Evolutionary conservation across 2,113 vertebrate genomes (phyloP).

Genomic region (Xenopus laevis): DNA sequence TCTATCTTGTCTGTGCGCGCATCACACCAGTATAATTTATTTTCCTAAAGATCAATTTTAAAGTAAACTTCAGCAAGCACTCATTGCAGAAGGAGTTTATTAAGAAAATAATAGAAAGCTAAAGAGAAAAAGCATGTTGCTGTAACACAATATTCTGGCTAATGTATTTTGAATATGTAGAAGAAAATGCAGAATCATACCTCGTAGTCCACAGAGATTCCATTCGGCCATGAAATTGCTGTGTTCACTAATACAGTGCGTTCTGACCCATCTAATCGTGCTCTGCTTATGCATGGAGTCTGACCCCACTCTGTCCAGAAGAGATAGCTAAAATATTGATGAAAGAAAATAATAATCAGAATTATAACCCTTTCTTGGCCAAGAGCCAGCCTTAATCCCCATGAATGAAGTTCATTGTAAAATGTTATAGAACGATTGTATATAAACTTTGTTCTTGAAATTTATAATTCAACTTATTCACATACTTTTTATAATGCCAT

Average conservation of each 20-base stretch:
- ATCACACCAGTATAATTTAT: conserved; percentile 98
- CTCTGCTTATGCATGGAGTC: conserved; percentile 87
- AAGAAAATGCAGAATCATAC: conserved; percentile 60
- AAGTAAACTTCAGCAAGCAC: conserved; percentile 65
- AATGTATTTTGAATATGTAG: conserved; percentile 10
- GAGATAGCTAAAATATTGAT: conserved; percentile 74
- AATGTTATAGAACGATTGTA: too few relatives aligned
- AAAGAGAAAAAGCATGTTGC: conserved; percentile 46
- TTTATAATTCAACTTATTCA: too few relatives aligned
- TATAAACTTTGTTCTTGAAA: too few relatives aligned
- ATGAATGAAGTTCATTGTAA: too few relatives aligned
- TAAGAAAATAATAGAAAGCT: conserved; percentile 49
- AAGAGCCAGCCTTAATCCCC: too few relatives aligned
- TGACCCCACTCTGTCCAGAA: conserved; percentile 99
- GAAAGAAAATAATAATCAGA: too few relatives aligned
- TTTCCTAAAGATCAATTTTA: conserved; percentile 86
- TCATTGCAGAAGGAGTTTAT: conserved; percentile 55
- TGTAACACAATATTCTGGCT: conserved; percentile 39
- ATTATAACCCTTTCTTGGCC: too few relatives aligned
- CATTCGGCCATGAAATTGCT: conserved; percentile 91
- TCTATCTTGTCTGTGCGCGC: conserved; percentile 98
- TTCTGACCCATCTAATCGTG: conserved; percentile 89
- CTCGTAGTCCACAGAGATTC: conserved; percentile 96
- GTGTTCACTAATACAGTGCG: conserved; percentile 86
- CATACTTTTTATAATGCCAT: too few relatives aligned